phyloP scores from a whole-genome alignment of 2,113 vertebrate species.

The Platichthys stellatus region DNA sequence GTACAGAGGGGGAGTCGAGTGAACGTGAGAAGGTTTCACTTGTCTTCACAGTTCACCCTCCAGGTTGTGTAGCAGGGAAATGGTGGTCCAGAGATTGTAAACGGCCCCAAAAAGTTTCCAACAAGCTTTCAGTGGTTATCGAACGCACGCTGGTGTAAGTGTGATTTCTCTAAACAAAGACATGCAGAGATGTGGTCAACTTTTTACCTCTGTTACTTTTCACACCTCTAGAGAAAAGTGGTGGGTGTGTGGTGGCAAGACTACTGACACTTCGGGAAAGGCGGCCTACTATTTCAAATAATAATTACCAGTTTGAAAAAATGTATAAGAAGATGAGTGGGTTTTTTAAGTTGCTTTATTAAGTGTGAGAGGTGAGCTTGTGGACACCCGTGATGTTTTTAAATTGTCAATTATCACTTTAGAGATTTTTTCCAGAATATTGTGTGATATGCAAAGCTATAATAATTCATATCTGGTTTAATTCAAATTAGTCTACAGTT shows the following conservation, averaged over 20 bases:
- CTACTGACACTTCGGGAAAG: background rate
- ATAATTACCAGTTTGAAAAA: no score
- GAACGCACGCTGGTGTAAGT: constrained; percentile 21
- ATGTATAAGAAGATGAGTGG: no score
- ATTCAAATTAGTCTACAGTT: no score
- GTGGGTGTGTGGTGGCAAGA: background rate
- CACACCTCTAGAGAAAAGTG: background rate
- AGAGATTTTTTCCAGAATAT: no score
- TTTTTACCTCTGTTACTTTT: background rate
- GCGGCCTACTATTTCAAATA: background rate
- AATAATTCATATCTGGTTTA: no score
- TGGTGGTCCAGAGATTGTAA: constrained; percentile 64
- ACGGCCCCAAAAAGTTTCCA: constrained; percentile 64
- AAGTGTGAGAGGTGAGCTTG: no score
- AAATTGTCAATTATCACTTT: no score
- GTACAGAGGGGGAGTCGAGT: constrained; percentile 17
- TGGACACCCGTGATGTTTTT: no score
- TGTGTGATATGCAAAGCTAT: no score
- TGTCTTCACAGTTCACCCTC: constrained; percentile 38
- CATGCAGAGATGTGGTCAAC: background rate
- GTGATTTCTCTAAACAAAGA: constrained; percentile 28
- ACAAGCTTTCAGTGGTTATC: constrained; percentile 55
- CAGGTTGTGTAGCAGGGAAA: constrained; percentile 40
- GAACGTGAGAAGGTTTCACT: constrained; percentile 68
- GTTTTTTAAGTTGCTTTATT: no score